Conservation (phyloP, 2,888 invertebrate genomes). For the Leptopterna dolabrata region DNA sequence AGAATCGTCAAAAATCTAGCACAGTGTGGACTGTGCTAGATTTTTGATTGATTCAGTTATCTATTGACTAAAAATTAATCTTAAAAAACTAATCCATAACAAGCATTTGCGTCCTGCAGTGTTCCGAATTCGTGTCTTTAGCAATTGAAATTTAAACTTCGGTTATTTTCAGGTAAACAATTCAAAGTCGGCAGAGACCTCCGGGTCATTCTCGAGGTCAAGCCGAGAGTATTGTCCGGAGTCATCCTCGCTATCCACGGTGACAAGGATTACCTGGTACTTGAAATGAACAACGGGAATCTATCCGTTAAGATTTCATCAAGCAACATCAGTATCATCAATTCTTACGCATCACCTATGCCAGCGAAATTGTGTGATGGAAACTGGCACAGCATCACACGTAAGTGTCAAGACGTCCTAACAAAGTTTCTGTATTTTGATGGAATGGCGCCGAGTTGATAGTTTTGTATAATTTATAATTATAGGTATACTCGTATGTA, state of each 20-base stretch:
- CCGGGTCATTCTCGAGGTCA: constrained; percentile 85
- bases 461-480: too few relatives aligned
- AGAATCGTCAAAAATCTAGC: too few relatives aligned
- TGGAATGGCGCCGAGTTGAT: too few relatives aligned
- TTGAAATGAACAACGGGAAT: constrained; percentile 89
- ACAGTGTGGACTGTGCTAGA: too few relatives aligned
- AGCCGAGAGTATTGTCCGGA: constrained; percentile 86
- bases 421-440: too few relatives aligned
- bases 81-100: too few relatives aligned
- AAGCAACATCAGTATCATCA: constrained; percentile 82
- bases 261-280: constrained; percentile 81
- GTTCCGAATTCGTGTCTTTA: too few relatives aligned
- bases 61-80: too few relatives aligned
- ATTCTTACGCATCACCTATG: constrained; percentile 75
- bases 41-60: too few relatives aligned
- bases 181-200: constrained; percentile 84
- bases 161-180: constrained; percentile 72
- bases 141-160: neutral
- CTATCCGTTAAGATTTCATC: constrained; percentile 87
- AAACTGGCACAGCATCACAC: constrained; percentile 90
- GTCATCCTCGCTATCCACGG: constrained; percentile 89
- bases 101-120: too few relatives aligned
- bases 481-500: too few relatives aligned
- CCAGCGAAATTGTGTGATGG: constrained; percentile 89
- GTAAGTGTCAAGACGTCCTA: constrained; percentile 70